Evolutionary conservation across 64 coral and sea anemone species (phyloP).

Genomic region (Hydrozoanthus tunicans): DNA sequence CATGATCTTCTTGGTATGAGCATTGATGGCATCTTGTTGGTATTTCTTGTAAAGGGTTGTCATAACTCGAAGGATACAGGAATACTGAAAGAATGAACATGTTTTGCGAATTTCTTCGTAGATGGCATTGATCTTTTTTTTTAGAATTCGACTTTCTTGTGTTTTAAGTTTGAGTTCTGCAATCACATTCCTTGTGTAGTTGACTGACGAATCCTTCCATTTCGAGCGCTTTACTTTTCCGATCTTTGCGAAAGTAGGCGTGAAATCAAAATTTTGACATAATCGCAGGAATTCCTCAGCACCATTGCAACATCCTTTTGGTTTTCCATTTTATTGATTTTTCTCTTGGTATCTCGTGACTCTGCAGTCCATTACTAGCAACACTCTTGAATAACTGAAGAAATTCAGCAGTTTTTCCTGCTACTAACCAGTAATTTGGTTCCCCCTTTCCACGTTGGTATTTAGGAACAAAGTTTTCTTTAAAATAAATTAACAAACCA

Average conservation of each 20-base stretch:
- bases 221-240: background rate
- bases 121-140: too few relatives aligned
- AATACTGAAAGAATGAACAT: too few relatives aligned
- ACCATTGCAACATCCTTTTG: background rate
- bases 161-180: too few relatives aligned
- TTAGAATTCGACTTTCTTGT: too few relatives aligned
- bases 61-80: too few relatives aligned
- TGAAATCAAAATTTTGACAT: background rate
- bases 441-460: background rate
- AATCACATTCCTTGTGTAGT: too few relatives aligned
- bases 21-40: too few relatives aligned
- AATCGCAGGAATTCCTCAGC: background rate
- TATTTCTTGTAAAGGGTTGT: too few relatives aligned
- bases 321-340: background rate
- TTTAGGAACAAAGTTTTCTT: slow-evolving; percentile 12
- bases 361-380: background rate
- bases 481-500: background rate
- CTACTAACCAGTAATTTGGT: slow-evolving; percentile 41
- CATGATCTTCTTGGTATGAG: too few relatives aligned
- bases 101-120: too few relatives aligned
- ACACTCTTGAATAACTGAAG: slow-evolving; percentile 10
- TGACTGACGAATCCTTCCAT: background rate
- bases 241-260: background rate
- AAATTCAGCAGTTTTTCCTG: slow-evolving; percentile 51
- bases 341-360: background rate